Base-by-base conservation (phyloP, 2,113 vertebrate species). In the Cyprinodon brontotheroides region DNA sequence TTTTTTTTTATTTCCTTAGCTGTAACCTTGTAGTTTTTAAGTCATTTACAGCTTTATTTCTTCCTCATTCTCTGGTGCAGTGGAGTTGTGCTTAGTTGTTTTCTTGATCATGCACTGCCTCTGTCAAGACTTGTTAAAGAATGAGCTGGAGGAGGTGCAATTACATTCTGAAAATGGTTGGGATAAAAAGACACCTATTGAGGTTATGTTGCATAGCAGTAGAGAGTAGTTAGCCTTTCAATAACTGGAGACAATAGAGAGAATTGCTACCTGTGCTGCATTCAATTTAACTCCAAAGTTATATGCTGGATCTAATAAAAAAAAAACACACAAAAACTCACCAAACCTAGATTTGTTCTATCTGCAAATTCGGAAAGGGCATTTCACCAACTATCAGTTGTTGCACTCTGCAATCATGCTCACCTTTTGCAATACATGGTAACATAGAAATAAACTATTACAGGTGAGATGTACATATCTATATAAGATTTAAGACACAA, bases 101-200 rank as follows among this genome's bases (percentile, higher is more conserved):
- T 71, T 78, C 77, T 71, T 72, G 48, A 78, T 63, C 79, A 74
- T n/a, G 40, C 39, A n/a, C 17, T 14, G 36, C 14, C 41, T 74
- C 72, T 91, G 87, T 91, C 82, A 61, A 68, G 84, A 84, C 89
- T 82, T 90, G 89, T 69, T 71, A 69, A 90, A 89, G 87, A 86
- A 90, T 87, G 85, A 87, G 85, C 62, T 3, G 41, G 72, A 57
- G 74, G 78, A 79, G 76, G 78, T 53, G 84, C 61, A 65, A 50
- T 78, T 68, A 14, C 66, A 22, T 67, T 57, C 50, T 57, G 14
- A 53, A 57, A 57, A 57, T 8, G 20, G 50, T 57, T 57, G 17
- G 17, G 29, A 57, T 57, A n/a, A 20, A n/a, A 50, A 57, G n/a
- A 20, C 13, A 14, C 15, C 48, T 50, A 29, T 29, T 17, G 15